Base-by-base conservation (phyloP, 2,888 invertebrate species). In the Euproctis similis region DNA sequence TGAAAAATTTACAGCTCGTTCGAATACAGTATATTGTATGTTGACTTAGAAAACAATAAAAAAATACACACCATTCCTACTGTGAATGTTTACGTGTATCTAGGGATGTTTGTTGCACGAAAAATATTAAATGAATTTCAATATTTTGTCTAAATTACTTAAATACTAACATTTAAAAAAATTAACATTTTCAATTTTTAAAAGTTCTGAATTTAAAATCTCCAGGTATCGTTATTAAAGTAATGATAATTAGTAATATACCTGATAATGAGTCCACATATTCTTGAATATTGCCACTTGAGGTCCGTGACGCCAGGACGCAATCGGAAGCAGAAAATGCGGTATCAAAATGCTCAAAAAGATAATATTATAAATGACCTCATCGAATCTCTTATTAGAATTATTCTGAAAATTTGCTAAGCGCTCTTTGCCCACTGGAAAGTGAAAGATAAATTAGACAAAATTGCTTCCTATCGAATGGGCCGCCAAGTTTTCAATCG, bases 211-310 rank as follows among this genome's bases (percentile, higher is more conserved):
- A n/a, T n/a, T n/a, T n/a, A n/a, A n/a, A n/a, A n/a, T n/a, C n/a
- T n/a, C 3, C n/a, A 3, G 21, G 21, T 8, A 3, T 4, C 11
- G 9, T 10, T 10, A 22, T 5, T 22, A 3, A 7, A 13, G 2
- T 13, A 13, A 20, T 8, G 8, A 10, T 4, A 10, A 2, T 8
- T 18, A 18, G 9, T 2, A 7, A 7, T 2, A 2, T 56, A 90
- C 88, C 78, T 91, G 91, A 68, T 91, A 91, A 61, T 88, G 88
- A 0, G 91, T 91, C 91, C 91, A 92, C 91, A 92, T 91, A 50
- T 92, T 90, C 66, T 91, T 92, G 47, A 91, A 92, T 45, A 89
- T 89, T 1, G 91, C 91, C 13, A 91, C 91, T 65, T 92, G 88
- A 0, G 69, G 66, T 0, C 90, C 91, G 52, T 90, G 90, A 0